These are phyloP conservation scores for Lepisosteus oculatus DNA, from an alignment of 2,113 vertebrate species.

Conservation along the genomic window DNA sequence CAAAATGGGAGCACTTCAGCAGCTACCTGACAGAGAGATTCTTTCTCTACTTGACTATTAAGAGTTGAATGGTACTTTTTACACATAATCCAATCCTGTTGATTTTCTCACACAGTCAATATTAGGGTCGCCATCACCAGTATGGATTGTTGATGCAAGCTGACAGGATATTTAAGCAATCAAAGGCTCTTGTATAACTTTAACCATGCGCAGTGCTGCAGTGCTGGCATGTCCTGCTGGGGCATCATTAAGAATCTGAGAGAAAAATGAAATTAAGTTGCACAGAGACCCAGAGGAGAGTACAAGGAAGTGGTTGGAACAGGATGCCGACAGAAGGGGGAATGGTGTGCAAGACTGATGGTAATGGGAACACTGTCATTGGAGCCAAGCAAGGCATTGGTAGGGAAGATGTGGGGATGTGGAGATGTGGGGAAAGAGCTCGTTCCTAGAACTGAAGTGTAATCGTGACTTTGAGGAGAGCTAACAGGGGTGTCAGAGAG, in stretches of 20 bases:
- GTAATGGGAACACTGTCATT: not conserved
- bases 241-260: not conserved
- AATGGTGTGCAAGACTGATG: not conserved
- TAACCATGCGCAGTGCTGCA: not conserved
- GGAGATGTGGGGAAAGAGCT: not conserved
- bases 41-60: conserved; percentile 36
- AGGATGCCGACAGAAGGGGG: not conserved
- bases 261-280: conserved; percentile 5
- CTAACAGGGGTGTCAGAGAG: not conserved
- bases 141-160: not conserved
- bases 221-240: not conserved
- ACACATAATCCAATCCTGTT: too few species aligned
- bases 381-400: not conserved
- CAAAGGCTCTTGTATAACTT: not conserved
- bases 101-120: too few species aligned
- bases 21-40: not conserved
- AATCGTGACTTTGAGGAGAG: not conserved
- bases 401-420: not conserved
- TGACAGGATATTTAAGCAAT: not conserved
- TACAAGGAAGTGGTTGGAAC: conserved; percentile 7
- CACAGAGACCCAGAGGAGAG: not conserved
- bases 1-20: too few species aligned
- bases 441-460: not conserved
- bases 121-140: conserved; percentile 15
- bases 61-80: too few species aligned